Conservation (phyloP, 2,113 vertebrate species). For the Myotis yumanensis region DNA sequence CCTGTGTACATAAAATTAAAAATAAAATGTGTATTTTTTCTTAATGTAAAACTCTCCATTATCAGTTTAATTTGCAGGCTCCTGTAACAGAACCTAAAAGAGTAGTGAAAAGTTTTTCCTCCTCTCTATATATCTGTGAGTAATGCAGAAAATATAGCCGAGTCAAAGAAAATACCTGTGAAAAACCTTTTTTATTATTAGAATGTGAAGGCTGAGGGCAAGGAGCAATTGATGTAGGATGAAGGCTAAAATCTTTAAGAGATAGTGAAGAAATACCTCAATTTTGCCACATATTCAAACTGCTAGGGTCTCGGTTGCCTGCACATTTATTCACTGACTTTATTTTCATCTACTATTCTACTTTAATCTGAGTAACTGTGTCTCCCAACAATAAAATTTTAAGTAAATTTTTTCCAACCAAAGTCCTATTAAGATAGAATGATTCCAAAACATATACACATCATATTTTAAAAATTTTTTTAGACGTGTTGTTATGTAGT, state of each 20-base stretch:
- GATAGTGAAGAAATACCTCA: neutral
- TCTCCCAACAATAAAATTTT: neutral
- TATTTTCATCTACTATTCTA: neutral
- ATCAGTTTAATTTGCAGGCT: neutral
- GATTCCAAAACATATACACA: neutral
- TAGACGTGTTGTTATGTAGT: neutral
- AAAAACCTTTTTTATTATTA: neutral
- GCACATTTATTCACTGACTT: neutral
- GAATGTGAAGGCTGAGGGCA: neutral
- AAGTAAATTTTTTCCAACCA: neutral
- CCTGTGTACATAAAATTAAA: neutral
- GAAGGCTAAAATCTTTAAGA: neutral
- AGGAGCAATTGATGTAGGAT: neutral
- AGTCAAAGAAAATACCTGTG: neutral
- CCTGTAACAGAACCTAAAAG: neutral
- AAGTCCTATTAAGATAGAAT: neutral
- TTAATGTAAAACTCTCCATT: neutral
- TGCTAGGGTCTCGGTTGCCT: neutral
- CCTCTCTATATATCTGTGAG: neutral
- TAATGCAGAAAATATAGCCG: neutral
- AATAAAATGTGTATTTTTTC: neutral
- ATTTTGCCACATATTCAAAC: neutral
- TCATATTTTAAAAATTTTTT: neutral
- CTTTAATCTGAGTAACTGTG: neutral
- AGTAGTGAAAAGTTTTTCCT: neutral